Evolutionary conservation across 2,888 invertebrate genomes (phyloP), one percentile per base, ranked within the genome.

Genomic region (Melinaea marsaeus): DNA sequence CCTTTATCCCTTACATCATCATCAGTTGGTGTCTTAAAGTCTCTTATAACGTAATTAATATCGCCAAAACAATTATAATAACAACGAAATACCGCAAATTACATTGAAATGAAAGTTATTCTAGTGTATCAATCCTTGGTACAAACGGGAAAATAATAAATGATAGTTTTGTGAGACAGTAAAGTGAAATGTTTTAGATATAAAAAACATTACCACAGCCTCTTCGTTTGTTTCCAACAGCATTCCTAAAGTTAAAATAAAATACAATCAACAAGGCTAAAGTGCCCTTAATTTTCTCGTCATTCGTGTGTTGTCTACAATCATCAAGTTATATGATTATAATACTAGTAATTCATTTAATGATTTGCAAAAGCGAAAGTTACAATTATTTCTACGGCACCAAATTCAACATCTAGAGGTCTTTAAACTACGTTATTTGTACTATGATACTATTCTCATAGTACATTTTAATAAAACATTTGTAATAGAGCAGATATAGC

Each of bases 361-460:
- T 1, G 97, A 96, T 80, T 97, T 95, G 74, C 97, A 96, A 87
- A 98, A 98, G 98, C 98, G 76, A 98, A 94, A 0, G 97, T 96
- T 79, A 98, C 97, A 4, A 98, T 96, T 22, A 98, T 92, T 13
- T 98, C 98, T 42, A 98, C 96, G 4, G 97, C 98, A n/a, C 98
- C 98, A 77, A 97, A 97, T 85, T 98, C 97, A 0, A 98, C 97
- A 0, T 98, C 98, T 60, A 98, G 88, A 3, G 97, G 96, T 72
- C 98, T 92, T 13, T 96, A 97, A 75, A 98, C 97, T 80, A 98
- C 95, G 84, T 96, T 98, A 82, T 98, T 37, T 2, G 37, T 13
- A 60, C 11, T 4, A 55, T 51, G 9, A 33, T 2, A 85, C 0
- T n/a, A 33, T 47, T 22, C 22, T 22, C 22, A 22, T 22, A 22